phyloP scores from a whole-genome alignment of 2,797 vertebrate species.

The Triplophysa yarkandensis region DNA sequence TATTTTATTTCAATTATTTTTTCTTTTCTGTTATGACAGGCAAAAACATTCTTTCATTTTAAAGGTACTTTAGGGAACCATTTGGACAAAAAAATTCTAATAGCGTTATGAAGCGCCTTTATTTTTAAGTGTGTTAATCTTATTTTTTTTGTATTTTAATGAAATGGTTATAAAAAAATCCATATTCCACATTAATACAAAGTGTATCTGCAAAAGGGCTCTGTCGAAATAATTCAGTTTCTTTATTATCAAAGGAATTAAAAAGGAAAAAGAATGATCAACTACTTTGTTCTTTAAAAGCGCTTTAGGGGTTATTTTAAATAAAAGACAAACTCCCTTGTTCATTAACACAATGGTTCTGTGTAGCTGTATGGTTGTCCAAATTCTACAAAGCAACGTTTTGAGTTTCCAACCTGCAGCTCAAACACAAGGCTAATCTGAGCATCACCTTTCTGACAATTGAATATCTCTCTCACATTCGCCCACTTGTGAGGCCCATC shows the following conservation, averaged over 20 bases:
- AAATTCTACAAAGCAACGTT: conserved; percentile 13
- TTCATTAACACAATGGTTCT: neutral
- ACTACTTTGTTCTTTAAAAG: neutral
- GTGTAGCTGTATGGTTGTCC: conserved; percentile 3
- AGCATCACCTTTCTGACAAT: conserved; percentile 32
- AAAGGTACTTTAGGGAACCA: no score
- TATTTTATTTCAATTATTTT: no score
- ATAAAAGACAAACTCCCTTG: neutral
- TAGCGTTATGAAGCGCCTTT: no score
- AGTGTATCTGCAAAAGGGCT: neutral
- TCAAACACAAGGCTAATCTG: neutral
- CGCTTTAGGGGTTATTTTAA: neutral
- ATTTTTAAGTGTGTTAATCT: no score
- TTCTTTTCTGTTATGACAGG: no score
- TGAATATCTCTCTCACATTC: conserved; percentile 10
- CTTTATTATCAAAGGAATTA: neutral
- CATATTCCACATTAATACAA: no score
- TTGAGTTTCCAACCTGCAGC: conserved; percentile 2
- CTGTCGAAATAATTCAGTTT: neutral
- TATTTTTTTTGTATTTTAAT: no score
- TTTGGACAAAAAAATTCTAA: no score
- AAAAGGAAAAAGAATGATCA: neutral
- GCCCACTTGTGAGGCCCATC: conserved; percentile 5
- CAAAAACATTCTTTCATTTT: no score
- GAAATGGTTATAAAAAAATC: no score